These are phyloP conservation scores for Gallinago nigripennis DNA, from an alignment of 2,797 vertebrate species.

Conservation along the genomic window DNA sequence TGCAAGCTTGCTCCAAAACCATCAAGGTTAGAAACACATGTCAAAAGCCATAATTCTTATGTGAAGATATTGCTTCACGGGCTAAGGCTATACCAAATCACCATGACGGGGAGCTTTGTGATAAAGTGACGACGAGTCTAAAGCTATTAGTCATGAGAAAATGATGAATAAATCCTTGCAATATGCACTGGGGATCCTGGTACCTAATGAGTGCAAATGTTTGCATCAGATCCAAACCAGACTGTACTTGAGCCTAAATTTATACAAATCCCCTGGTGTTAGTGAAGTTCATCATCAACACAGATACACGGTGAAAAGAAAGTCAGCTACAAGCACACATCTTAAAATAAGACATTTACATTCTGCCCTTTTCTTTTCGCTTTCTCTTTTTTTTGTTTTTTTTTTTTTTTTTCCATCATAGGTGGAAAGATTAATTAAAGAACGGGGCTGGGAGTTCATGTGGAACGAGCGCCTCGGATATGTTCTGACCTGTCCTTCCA, in stretches of 20 bases:
- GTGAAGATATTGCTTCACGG: background rate
- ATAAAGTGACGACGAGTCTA: background rate
- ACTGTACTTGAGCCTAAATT: background rate
- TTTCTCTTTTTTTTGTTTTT: background rate
- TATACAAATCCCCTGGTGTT: background rate
- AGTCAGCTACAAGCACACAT: background rate
- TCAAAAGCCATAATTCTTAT: background rate
- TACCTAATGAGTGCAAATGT: background rate
- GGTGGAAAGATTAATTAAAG: conserved; percentile 92
- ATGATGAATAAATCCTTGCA: accelerated
- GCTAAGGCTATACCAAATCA: background rate
- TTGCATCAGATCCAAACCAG: background rate
- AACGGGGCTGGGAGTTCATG: conserved; percentile 96
- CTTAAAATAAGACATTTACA: background rate
- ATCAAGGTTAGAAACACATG: background rate
- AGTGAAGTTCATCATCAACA: background rate
- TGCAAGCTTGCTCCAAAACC: background rate
- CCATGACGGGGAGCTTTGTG: background rate
- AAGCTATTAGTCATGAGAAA: background rate
- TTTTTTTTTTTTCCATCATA: conserved; percentile 34
- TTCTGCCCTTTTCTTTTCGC: background rate
- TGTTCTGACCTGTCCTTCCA: conserved; percentile 92
- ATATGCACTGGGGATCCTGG: background rate
- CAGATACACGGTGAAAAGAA: background rate
- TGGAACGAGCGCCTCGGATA: conserved; percentile 92